Base-by-base conservation (phyloP, 2,888 invertebrate species). In the Rotaria magnacalcarata region DNA sequence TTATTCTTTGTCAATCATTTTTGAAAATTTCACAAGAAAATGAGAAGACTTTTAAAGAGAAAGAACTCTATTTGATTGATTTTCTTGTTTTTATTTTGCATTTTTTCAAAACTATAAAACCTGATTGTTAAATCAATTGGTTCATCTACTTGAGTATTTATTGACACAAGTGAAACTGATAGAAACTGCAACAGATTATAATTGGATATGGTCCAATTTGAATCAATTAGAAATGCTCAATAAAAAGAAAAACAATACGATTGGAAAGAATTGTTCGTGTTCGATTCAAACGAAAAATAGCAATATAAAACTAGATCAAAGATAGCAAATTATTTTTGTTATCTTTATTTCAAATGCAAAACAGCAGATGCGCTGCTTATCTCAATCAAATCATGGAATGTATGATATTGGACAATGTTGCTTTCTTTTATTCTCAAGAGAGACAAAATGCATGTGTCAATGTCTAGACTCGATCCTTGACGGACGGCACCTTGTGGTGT, bases 371-470 rank as follows among this genome's bases (percentile, higher is more conserved):
- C 24, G 0, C 3, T 56, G 7, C 56, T 56, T 56, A 56, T 56
- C 56, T 56, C 24, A 56, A 56, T 24, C 24, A 56, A 56, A 56
- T 56, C 24, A 56, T 24, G 24, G 56, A 8, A 56, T 24, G 24
- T 56, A 56, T 56, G 56, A 56, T 56, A 56, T 7, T 24, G 56
- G 24, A 56, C 56, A 21, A 56, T 67, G 6, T 67, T 34, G 67
- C 34, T 67, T 67, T 67, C 34, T 34, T 16, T 34, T 67, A 67
- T 67, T 67, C 67, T 67, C 67, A 7, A 34, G 27, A 34, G 67
- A 16, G 67, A 67, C 67, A 67, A 67, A 7, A 67, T 67, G 34
- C 67, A 67, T 67, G 67, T 67, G 67, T 67, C 67, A 67, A 19
- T 67, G 67, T 67, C 67, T 67, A 67, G 67, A 67, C 67, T 67